Evolutionary conservation across 92 coral and sea anemone genomes (phyloP), one percentile per base, ranked within the genome.

Genomic region (Porites rus): DNA sequence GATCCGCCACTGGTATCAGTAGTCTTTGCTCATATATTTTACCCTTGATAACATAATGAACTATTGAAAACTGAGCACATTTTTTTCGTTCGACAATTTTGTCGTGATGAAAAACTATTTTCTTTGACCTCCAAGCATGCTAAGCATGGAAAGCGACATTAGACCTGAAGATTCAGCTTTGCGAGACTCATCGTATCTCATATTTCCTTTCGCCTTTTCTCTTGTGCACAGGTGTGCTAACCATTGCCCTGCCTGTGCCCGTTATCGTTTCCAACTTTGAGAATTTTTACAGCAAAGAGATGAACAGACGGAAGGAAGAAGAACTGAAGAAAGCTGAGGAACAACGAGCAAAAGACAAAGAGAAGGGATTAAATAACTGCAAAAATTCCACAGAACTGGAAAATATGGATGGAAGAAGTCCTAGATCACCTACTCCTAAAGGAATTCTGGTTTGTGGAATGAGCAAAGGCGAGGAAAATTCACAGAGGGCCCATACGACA

Each of bases 181-280:
- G 43, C 43, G 43, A 38, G 4, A 38, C 5, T 56, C 61, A 0
- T 56, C 3, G 24, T 65, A 8, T 20, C 16, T 16, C 54, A 10
- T 28, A 28, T 7, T 51, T 10, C 53, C 5, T 9, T 2, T 19
- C n/a, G 50, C 9, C 5, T 58, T 38, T 65, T 73, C 58, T 43
- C n/a, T 66, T 72, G 24, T 56, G 28, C 90, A 56, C 78, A 97
- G 99, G 99, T 73, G 99, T 97, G 69, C 77, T 97, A 63, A 95
- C 98, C 11, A 97, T 97, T 53, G 99, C 99, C 16, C 88, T 97
- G 8, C 99, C 99, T 51, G 99, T 97, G 24, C 99, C 99, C 3
- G 99, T 97, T 11, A 96, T 97, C 64, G 99, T 97, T 10, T 95
- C 99, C 60, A 97, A 97, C 91, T 97, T 97, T 88, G 99, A 97